Evolutionary conservation across 2,797 vertebrate genomes (phyloP), one percentile per base, ranked within the genome.

Genomic region (Anas flavirostris): DNA sequence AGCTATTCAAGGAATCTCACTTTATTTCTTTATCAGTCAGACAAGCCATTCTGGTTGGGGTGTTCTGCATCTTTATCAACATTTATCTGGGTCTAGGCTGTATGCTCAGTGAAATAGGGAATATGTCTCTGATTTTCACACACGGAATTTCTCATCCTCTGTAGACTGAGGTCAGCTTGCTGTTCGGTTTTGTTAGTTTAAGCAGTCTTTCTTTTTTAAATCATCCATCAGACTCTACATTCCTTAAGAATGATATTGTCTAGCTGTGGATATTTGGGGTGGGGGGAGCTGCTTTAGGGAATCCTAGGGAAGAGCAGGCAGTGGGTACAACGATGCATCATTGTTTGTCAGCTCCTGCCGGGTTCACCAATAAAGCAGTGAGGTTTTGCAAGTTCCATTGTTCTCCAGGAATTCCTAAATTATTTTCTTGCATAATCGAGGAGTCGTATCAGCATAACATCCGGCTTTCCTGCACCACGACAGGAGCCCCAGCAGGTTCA

Each of bases 1-100:
- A 87, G 37, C 62, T 93, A 55, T 94, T 95, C 68, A 68, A 82
- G 64, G 83, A 91, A 86, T 96, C 88, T 93, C 31, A 31, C n/a
- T 92, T 85, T 50, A 74, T 90, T 92, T 92, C 35, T 93, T 89
- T 91, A 88, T 95, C 93, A 86, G 67, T 44, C 86, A 92, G 75
- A 79, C 82, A 91, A 91, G n/a, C 82, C 26, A 21, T 76, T 33
- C 74, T 70, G 58, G 82, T 41, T 75, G 66, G 70, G 60, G 64
- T 43, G 21, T 62, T 88, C 60, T 90, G 50, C 22, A 52, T 82
- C 78, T 92, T 93, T 77, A 62, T 86, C 86, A 80, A 3, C 21
- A 3, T 66, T 95, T 91, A 35, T 85, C 91, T 90, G 77, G 25
- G 9, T 79, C 44, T 58, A 62, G 70, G 37, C 60, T 72, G 43